Evolutionary conservation across 2,888 invertebrate genomes (phyloP).

Genomic region (Acanthosoma haemorrhoidale): DNA sequence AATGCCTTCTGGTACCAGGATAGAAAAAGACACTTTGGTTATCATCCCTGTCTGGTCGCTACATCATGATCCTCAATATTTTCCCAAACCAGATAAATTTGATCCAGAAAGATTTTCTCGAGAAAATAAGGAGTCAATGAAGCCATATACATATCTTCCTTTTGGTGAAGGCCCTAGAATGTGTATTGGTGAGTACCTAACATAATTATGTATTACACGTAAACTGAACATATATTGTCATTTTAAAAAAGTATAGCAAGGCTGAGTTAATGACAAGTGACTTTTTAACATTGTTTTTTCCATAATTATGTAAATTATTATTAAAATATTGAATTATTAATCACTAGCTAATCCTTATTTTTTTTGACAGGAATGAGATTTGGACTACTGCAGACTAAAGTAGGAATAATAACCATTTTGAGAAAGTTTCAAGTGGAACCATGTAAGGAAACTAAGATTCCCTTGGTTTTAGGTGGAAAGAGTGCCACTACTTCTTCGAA

Average conservation of each 20-base stretch:
- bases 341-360: neutral
- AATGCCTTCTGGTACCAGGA: constrained; percentile 38
- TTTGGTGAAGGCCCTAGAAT: constrained; percentile 56
- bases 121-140: constrained; percentile 52
- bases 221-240: too few species aligned
- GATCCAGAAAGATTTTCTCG: constrained; percentile 57
- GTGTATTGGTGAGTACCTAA: constrained; percentile 51
- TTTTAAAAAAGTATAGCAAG: too few species aligned
- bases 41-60: constrained; percentile 55
- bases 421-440: constrained; percentile 13
- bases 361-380: constrained; percentile 35
- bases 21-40: constrained; percentile 45
- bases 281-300: too few species aligned
- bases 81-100: constrained; percentile 57
- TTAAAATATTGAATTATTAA: neutral
- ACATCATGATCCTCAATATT: constrained; percentile 57
- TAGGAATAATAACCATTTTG: constrained; percentile 33
- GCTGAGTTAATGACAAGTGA: too few species aligned
- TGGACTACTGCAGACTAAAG: constrained; percentile 35
- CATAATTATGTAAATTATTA: too few species aligned
- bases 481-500: neutral
- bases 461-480: neutral
- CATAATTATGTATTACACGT: too few species aligned
- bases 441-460: neutral
- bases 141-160: constrained; percentile 53